Evolutionary conservation across 2,888 invertebrate species (phyloP), one percentile per base, ranked within the genome.

Genomic region (Petrolisthes cinctipes): DNA sequence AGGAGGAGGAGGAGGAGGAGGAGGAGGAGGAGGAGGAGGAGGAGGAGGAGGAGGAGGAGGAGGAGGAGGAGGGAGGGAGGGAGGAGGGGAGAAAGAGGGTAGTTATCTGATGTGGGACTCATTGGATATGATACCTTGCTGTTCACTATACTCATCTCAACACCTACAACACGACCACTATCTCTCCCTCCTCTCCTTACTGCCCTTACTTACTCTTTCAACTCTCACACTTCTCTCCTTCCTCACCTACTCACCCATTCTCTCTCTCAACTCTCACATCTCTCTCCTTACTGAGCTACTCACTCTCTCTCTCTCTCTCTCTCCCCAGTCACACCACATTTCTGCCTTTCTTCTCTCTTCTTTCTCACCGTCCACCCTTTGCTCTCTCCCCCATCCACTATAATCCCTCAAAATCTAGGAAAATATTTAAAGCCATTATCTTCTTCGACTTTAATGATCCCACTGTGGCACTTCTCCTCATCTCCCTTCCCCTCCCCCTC

Each of bases 351-450:
- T 20, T 56, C 17, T 23, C 57, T 80, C 4, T 23, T n/a, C 57
- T 66, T 66, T 68, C 57, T 57, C 78, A 53, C n/a, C n/a, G n/a
- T n/a, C n/a, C n/a, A n/a, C 17, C 57, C 14, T 56, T 73, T 14
- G 14, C 80, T 23, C 23, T 14, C 53, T n/a, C 82, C 17, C 73
- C 53, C 73, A 20, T n/a, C 5, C 71, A 71, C 54, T 57, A 9
- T 73, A 83, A 83, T 83, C 83, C 76, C 61, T 6, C 76, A 83
- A 76, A n/a, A 75, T 83, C 83, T 61, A 5, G n/a, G 83, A 84
- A 78, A 84, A 84, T 78, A 84, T 84, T 78, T 84, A 84, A 84
- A 68, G 66, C 78, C 78, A 78, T 84, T 78, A 84, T 79, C 84
- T 84, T 78, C 54, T 51, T 54, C 14, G n/a, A 68, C 54, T 57